A percentile compares a stretch with the other conserved stretches of the same genome.
These are phyloP conservation scores for Malthinus seriepunctatus DNA, from an alignment of 2,888 invertebrate species.

Conservation along the genomic window DNA sequence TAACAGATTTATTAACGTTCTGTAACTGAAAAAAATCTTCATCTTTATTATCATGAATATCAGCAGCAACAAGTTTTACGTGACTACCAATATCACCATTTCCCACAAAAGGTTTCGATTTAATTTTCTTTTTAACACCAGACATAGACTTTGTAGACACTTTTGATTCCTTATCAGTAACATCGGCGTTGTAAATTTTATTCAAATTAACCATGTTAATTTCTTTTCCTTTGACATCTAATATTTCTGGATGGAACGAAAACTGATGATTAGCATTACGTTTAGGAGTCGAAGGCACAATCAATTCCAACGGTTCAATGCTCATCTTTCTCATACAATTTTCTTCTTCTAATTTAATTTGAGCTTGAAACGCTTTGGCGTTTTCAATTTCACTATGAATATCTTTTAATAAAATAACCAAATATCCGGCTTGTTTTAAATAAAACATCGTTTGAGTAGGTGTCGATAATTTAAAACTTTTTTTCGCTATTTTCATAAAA, in stretches of 20 bases:
- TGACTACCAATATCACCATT: background rate
- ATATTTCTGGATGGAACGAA: constrained; percentile 17
- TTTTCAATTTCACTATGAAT: constrained; percentile 60
- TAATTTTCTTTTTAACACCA: background rate
- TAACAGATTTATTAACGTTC: too few relatives aligned
- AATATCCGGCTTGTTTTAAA: constrained; percentile 69
- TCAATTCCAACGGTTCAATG: constrained; percentile 33
- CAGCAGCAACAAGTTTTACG: background rate
- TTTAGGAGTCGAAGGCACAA: constrained; percentile 33
- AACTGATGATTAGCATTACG: constrained; percentile 28
- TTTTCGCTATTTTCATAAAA: constrained; percentile 71
- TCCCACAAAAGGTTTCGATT: background rate
- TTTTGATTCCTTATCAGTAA: background rate
- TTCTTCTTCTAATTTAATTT: constrained; percentile 59
- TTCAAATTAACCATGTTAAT: constrained; percentile 29
- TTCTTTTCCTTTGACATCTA: constrained; percentile 28
- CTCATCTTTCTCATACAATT: constrained; percentile 56
- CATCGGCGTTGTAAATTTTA: constrained; percentile 11
- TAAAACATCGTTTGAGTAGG: constrained; percentile 67
- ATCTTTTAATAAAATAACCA: constrained; percentile 65
- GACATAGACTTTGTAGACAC: background rate
- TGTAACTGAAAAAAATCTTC: background rate
- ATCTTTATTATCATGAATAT: background rate
- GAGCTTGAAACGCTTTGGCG: constrained; percentile 59
- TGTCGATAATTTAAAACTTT: constrained; percentile 65